Percentiles rank a stretch among this genome's conserved stretches.
phyloP scores from a whole-genome alignment of 2,888 invertebrate genomes.

The Trimorus sp. region DNA sequence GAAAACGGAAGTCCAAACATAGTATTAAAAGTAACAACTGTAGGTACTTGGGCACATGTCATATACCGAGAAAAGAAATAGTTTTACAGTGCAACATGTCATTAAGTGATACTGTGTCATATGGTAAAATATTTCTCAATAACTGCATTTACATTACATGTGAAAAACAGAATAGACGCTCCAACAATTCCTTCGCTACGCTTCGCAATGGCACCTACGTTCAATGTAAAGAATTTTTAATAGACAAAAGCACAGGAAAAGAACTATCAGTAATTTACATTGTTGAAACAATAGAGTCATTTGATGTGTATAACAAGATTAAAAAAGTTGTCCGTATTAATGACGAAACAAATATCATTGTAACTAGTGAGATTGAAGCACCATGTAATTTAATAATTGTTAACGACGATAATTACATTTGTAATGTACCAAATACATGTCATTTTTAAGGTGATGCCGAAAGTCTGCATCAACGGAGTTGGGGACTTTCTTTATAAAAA shows the following conservation, averaged over 20 bases:
- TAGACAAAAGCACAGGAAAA: conserved; percentile 3
- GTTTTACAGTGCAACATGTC: not conserved
- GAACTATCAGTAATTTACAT: too few species aligned
- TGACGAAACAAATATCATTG: too few species aligned
- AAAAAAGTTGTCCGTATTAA: too few species aligned
- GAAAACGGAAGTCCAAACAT: conserved; percentile 14
- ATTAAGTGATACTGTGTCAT: not conserved
- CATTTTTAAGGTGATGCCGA: too few species aligned
- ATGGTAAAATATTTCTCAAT: not conserved
- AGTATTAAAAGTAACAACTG: not conserved
- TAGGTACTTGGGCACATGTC: not conserved
- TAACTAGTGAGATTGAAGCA: too few species aligned
- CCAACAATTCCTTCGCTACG: conserved; percentile 12
- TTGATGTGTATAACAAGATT: too few species aligned
- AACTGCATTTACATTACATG: conserved; percentile 3
- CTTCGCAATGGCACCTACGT: not conserved
- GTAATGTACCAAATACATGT: too few species aligned
- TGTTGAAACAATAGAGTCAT: too few species aligned
- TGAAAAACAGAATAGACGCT: conserved; percentile 5
- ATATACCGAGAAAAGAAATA: not conserved
- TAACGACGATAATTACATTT: too few species aligned
- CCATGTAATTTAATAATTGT: too few species aligned
- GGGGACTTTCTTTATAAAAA: too few species aligned
- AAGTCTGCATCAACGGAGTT: too few species aligned
- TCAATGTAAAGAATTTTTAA: conserved; percentile 22